phyloP scores from a whole-genome alignment of 2,113 vertebrate genomes.

The Xenopus tropicalis region DNA sequence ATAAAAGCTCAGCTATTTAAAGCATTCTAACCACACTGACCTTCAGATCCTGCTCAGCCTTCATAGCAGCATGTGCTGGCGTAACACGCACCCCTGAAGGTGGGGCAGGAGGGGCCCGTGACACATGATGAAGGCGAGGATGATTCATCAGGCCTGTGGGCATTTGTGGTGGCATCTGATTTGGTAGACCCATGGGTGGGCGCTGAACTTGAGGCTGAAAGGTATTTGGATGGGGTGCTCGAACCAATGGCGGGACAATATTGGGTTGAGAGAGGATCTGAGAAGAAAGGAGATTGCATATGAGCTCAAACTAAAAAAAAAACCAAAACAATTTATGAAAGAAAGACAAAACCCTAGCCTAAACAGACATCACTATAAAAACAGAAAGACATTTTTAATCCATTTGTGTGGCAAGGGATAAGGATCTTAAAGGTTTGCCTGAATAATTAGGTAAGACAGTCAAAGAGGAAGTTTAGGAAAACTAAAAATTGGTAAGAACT shows the following conservation, averaged over 20 bases:
- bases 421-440: too few species aligned
- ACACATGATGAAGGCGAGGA: conserved; percentile 78
- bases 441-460: too few species aligned
- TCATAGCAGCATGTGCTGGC: conserved; percentile 80
- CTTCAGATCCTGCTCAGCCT: conserved; percentile 91
- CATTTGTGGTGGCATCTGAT: conserved; percentile 82
- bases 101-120: conserved; percentile 78
- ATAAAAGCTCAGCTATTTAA: too few species aligned
- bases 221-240: conserved; percentile 87
- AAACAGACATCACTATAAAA: too few species aligned
- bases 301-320: conserved; percentile 53
- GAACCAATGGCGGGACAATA: conserved; percentile 90
- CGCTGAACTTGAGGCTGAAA: conserved; percentile 89
- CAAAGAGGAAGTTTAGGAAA: too few species aligned
- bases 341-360: too few species aligned
- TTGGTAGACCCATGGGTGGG: conserved; percentile 78
- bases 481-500: too few species aligned
- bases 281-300: conserved; percentile 21
- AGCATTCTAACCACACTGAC: conserved; percentile 62
- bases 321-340: conserved; percentile 44
- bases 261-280: conserved; percentile 96
- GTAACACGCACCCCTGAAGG: conserved; percentile 79
- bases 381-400: too few species aligned
- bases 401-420: too few species aligned
- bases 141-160: conserved; percentile 89